Evolutionary conservation across 2,888 invertebrate species (phyloP), one percentile per base, ranked within the genome.

Genomic region (Microctonus brassicae): DNA sequence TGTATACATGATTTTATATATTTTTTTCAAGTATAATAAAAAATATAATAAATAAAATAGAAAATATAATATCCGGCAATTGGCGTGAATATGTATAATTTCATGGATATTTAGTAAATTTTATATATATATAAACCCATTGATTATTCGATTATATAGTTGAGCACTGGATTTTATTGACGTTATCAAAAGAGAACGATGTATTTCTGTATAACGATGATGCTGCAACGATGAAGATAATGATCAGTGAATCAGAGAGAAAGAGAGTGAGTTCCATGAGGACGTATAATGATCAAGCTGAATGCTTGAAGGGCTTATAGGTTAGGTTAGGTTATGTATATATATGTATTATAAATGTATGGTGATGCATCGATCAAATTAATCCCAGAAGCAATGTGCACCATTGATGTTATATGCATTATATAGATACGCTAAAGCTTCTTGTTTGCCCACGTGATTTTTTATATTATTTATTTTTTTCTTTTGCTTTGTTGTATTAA

Each of bases 311-410:
- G 34, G 60, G 29, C 29, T 29, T 33, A 20, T 33, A 20, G 33
- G 34, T 34, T 34, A 34, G 34, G 34, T 20, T 20, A 33, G 34
- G 60, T 60, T 60, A 36, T 36, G 33, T 34, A 20, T 36, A 34
- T 60, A 60, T 17, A 58, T 58, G 13, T 39, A 17, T 60, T 60
- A 34, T 34, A 24, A 17, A 17, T 13, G 47, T 57, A 39, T 33
- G 42, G 17, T 47, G 69, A 36, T 47, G 76, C 81, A 84, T 83
- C 84, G 76, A 84, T 84, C 84, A 83, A 81, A 79, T 81, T 82
- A 82, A 84, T 84, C 83, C 79, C 34, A 22, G 20, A n/a, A 34
- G 34, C 60, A 20, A 34, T 34, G 47, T 33, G 33, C 36, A 33
- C 6, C 57, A 29, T 34, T 60, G 73, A 65, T 72, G 70, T 68